These are phyloP conservation scores for Euzetes globulus DNA, from an alignment of 2,888 invertebrate genomes.

Conservation along the genomic window DNA sequence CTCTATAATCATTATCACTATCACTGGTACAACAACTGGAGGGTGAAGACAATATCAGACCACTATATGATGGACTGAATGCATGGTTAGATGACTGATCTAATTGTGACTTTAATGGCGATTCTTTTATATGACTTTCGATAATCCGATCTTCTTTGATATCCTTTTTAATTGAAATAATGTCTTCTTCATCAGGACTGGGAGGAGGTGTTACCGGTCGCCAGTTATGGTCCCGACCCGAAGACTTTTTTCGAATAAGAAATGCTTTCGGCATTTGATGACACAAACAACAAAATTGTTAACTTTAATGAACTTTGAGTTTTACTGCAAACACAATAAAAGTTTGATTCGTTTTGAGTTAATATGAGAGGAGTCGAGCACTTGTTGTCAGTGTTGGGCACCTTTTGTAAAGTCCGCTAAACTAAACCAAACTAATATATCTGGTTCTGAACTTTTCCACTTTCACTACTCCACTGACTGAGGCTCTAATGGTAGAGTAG, in stretches of 20 bases:
- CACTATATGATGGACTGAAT: constrained; percentile 14
- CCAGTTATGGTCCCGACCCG: constrained; percentile 27
- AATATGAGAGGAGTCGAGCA: not conserved
- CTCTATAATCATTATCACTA: constrained; percentile 32
- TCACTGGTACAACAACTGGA: constrained; percentile 32
- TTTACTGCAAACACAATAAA: not conserved
- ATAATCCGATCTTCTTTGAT: not conserved
- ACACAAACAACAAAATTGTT: not conserved
- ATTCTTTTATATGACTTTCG: not conserved
- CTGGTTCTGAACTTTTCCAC: constrained; percentile 17
- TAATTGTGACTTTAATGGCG: not conserved
- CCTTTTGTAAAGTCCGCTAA: constrained; percentile 8
- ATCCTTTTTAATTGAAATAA: not conserved
- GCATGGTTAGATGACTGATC: constrained; percentile 10
- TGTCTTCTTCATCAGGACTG: constrained; percentile 35
- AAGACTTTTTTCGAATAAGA: constrained; percentile 36
- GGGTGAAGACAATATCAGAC: constrained; percentile 29
- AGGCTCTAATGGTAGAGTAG: not conserved
- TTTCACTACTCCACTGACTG: constrained; percentile 17
- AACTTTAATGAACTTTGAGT: no score
- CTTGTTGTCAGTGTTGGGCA: constrained; percentile 15
- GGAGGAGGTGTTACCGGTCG: constrained; percentile 37
- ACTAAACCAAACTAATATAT: not conserved
- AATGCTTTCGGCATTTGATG: constrained; percentile 39
- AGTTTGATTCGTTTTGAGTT: not conserved